Evolutionary conservation across 2,888 invertebrate genomes (phyloP), one percentile per base, ranked within the genome.

Genomic region (Celastrina argiolus): DNA sequence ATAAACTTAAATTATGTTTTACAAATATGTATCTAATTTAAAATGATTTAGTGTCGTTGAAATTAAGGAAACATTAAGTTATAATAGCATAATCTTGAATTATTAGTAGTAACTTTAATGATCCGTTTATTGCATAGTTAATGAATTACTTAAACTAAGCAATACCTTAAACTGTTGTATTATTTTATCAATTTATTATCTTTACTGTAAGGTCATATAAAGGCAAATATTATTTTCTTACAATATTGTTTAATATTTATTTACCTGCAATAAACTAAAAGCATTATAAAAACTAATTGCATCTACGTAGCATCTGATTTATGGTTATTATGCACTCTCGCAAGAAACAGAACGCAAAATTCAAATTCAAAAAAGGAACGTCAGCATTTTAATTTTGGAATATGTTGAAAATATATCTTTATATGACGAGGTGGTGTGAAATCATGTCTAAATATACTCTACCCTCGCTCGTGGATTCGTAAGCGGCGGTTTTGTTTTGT

Each of bases 381-480:
- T 51, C 22, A 12, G 51, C 12, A 26, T 36, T 61, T 61, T 39
- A 61, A 61, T 36, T 61, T 61, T 61, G 39, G 61, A 58, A 61
- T 39, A 61, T 39, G 61, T 61, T 36, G 36, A 61, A 61, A 61
- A 36, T 34, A 59, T 59, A 59, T 34, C 59, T 59, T 34, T 34
- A 59, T 61, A 61, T 61, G 61, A 61, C 61, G 61, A 39, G 36
- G 61, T 61, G 22, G 61, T 61, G 61, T 61, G 61, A 61, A 61
- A 39, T 61, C 61, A 61, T 22, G 18, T 61, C 61, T 61, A 61
- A 61, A 61, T 61, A 36, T 61, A 61, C 34, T 7, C 61, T 22
- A 61, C 61, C 61, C 61, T 61, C 61, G 39, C 61, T 16, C 22
- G 39, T 22, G 36, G 61, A 61, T 61, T 61, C 34, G 61, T 61